A percentile compares a stretch with the other conserved stretches of the same genome.
Conservation (phyloP, 2,113 vertebrate species). For the Microcebus murinus region DNA sequence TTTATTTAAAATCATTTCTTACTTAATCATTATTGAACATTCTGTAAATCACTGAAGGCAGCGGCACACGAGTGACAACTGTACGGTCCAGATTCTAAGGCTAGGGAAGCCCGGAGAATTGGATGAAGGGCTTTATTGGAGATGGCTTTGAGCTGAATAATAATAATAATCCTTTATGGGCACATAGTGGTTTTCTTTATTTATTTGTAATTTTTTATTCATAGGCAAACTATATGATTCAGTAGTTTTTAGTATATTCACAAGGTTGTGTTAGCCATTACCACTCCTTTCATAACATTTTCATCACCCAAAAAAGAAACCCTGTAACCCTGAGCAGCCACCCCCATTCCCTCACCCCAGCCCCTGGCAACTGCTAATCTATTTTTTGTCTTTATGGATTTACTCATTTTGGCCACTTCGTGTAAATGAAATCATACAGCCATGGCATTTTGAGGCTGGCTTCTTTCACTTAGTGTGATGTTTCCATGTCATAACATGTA, state of each 20-base stretch:
- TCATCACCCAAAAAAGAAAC: not conserved
- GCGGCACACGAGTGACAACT: not conserved
- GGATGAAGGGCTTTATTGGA: not conserved
- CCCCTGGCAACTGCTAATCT: not conserved
- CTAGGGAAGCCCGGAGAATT: not conserved
- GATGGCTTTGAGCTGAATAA: not conserved
- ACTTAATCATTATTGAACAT: not conserved
- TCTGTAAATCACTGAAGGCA: not conserved
- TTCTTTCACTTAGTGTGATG: not conserved
- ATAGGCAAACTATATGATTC: not conserved
- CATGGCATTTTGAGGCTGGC: not conserved
- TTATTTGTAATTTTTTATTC: constrained; percentile 9
- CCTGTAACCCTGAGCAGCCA: not conserved
- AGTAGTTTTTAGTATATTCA: not conserved
- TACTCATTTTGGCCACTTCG: not conserved
- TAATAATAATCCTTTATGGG: not conserved
- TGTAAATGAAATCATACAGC: not conserved
- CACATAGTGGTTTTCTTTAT: not conserved
- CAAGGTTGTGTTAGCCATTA: not conserved
- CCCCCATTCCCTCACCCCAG: not conserved
- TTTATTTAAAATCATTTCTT: not conserved
- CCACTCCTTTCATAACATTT: not conserved
- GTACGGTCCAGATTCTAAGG: not conserved
- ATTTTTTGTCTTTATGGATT: not conserved
- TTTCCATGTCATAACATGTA: not conserved